phyloP scores from a whole-genome alignment of 2,113 vertebrate genomes.

The Passer domesticus region DNA sequence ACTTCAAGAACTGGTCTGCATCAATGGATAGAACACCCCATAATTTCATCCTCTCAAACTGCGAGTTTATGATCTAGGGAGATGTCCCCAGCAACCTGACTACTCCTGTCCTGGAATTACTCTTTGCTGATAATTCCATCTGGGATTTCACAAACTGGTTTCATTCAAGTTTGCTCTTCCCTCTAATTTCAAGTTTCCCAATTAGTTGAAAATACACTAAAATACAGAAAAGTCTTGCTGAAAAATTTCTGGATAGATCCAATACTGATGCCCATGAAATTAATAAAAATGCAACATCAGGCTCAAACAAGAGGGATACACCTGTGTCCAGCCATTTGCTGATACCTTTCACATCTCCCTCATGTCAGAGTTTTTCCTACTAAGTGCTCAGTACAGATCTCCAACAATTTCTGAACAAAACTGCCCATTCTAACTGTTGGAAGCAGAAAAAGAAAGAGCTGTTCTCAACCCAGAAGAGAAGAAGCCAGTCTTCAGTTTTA shows the following conservation, averaged over 20 bases:
- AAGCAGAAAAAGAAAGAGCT: not conserved
- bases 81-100: not conserved
- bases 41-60: not conserved
- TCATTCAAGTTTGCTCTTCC: not conserved
- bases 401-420: not conserved
- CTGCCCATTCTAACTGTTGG: not conserved
- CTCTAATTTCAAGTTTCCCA: not conserved
- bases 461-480: not conserved
- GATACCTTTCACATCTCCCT: not conserved
- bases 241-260: not conserved
- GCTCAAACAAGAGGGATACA: not conserved
- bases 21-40: not conserved
- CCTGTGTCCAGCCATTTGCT: not conserved
- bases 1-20: not conserved
- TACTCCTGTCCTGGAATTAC: not conserved
- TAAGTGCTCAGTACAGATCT: not conserved
- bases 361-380: not conserved
- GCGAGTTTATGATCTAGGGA: not conserved
- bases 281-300: not conserved
- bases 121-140: not conserved
- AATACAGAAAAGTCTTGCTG: not conserved
- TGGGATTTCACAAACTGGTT: not conserved
- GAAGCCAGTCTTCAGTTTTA: constrained; percentile 30
- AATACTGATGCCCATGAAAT: not conserved
- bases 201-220: not conserved